Percentiles rank a stretch among this genome's conserved stretches.
These are phyloP conservation scores for Atta texana DNA, from an alignment of 1,140 invertebrate species.

Conservation along the genomic window DNA sequence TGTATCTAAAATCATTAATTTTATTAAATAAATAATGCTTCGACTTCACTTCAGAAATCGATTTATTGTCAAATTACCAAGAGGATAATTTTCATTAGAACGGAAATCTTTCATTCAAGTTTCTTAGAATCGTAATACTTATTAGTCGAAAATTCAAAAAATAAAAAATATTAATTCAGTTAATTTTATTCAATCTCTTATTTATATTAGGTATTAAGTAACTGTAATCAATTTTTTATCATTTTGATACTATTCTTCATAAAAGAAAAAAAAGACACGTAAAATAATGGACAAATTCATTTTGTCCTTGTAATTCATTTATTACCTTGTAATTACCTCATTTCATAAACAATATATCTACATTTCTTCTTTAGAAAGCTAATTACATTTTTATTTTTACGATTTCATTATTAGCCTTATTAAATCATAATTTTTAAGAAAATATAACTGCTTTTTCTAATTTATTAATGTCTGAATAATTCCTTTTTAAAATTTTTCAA, in stretches of 20 bases:
- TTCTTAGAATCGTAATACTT: background rate
- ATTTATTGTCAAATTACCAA: slow-evolving; percentile 34
- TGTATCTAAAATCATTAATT: slow-evolving; percentile 61
- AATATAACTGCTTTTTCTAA: too few relatives aligned
- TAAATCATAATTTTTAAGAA: background rate
- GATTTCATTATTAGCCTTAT: background rate
- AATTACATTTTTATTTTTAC: background rate
- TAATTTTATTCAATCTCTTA: background rate
- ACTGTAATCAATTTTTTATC: background rate
- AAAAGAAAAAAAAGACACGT: background rate
- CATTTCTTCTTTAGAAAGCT: background rate
- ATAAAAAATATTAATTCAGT: background rate
- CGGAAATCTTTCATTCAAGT: slow-evolving; percentile 63
- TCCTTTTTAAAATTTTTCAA: background rate
- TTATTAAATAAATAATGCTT: slow-evolving; percentile 71
- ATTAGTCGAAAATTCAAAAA: background rate
- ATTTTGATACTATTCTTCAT: background rate
- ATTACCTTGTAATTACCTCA: background rate
- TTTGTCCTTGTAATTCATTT: too few relatives aligned
- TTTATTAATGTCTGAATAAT: background rate
- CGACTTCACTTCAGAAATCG: background rate
- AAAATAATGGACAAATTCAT: background rate
- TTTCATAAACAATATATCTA: background rate
- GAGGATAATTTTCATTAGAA: slow-evolving; percentile 63
- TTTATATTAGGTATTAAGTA: too few relatives aligned